Evolutionary conservation across 2,113 vertebrate genomes (phyloP).

Genomic region (Corydoras sp.): DNA sequence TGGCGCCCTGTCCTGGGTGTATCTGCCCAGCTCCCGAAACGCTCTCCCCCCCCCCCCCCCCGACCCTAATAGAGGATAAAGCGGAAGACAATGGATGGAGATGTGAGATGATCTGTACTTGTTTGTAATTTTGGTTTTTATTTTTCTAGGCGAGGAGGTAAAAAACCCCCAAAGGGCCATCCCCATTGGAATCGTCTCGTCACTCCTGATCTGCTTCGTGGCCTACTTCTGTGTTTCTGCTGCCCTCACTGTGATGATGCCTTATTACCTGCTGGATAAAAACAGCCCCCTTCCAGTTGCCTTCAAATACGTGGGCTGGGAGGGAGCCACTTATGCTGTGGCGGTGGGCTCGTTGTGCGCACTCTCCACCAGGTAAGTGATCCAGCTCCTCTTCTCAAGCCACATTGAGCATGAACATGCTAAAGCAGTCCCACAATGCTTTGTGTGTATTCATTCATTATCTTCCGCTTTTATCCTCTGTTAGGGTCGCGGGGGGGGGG

Average conservation of each 20-base stretch:
- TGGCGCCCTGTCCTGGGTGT: no score
- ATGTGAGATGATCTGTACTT: neutral
- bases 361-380: slow-evolving; percentile 82
- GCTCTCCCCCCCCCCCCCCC: no score
- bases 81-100: no score
- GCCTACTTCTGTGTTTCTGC: slow-evolving; percentile 90
- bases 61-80: no score
- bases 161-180: slow-evolving; percentile 96
- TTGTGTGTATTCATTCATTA: no score
- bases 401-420: neutral
- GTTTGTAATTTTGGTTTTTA: slow-evolving; percentile 11
- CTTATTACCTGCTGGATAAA: slow-evolving; percentile 84
- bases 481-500: no score
- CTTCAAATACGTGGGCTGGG: slow-evolving; percentile 85
- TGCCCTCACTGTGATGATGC: slow-evolving; percentile 94
- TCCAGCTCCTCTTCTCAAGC: neutral
- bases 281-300: slow-evolving; percentile 89
- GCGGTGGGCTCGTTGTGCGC: slow-evolving; percentile 89
- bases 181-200: slow-evolving; percentile 88
- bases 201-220: slow-evolving; percentile 91
- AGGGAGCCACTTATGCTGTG: slow-evolving; percentile 84
- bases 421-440: no score
- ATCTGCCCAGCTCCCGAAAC: no score
- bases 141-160: slow-evolving; percentile 84
- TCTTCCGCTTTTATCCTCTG: no score